These are phyloP conservation scores for Orthosia cruda DNA, from an alignment of 2,888 invertebrate genomes.

Conservation along the genomic window DNA sequence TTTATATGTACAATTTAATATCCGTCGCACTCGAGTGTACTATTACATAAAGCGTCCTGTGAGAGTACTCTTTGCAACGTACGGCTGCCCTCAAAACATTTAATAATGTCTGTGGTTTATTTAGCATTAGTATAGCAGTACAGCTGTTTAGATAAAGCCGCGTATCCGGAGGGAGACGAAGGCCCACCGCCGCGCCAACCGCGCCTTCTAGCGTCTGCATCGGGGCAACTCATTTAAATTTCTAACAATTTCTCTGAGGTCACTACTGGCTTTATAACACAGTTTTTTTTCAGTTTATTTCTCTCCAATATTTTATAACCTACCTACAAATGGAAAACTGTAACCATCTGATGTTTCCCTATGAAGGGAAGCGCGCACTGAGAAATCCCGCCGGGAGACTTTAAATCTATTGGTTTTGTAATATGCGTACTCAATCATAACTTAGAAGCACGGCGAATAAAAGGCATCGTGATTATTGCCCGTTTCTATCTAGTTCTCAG, in stretches of 20 bases:
- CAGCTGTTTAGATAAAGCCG: conserved; percentile 6
- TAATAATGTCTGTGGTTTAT: conserved; percentile 12
- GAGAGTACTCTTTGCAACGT: not conserved
- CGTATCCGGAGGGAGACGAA: not conserved
- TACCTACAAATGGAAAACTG: not conserved
- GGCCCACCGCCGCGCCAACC: not conserved
- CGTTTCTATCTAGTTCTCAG: no score
- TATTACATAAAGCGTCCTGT: not conserved
- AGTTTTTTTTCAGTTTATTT: not conserved
- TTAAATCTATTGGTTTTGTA: no score
- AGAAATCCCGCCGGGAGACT: no score
- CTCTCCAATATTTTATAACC: not conserved
- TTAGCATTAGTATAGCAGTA: conserved; percentile 8
- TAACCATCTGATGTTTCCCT: not conserved
- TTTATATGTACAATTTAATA: not conserved
- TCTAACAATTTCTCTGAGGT: not conserved
- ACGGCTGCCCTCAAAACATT: conserved; percentile 1
- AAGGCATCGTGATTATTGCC: no score
- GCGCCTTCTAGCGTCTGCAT: not conserved
- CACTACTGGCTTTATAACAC: not conserved
- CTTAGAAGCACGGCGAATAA: no score
- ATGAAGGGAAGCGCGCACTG: no score
- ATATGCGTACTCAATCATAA: no score
- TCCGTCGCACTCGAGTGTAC: not conserved
- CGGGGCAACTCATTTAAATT: not conserved